Percentiles rank a stretch among this genome's conserved stretches.
Evolutionary conservation across 1,140 invertebrate species (phyloP).

Genomic region (Pogonomyrmex californicus): DNA sequence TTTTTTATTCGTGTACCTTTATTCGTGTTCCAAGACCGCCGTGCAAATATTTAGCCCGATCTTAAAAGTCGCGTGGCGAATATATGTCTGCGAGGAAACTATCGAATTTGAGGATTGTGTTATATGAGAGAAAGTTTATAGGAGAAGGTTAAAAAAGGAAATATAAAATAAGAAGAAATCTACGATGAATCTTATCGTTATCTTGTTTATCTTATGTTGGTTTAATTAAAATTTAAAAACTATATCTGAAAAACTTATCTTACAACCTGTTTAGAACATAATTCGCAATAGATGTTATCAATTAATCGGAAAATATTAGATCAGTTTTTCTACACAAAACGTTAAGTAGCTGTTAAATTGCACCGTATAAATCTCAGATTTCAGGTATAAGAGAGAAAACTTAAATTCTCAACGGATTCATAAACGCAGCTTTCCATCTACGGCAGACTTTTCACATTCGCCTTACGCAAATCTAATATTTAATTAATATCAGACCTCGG

Average conservation of each 20-base stretch:
- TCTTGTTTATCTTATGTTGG: background rate
- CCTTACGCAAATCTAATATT: constrained; percentile 29
- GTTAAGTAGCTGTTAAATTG: background rate
- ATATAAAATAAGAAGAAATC: background rate
- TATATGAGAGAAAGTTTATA: background rate
- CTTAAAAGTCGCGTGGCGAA: background rate
- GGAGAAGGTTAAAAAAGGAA: background rate
- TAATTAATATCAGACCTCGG: constrained; percentile 24
- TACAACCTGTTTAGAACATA: background rate
- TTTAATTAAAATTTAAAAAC: background rate
- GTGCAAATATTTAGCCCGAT: constrained; percentile 38
- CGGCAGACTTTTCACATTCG: background rate
- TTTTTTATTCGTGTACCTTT: background rate
- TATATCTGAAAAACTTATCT: background rate
- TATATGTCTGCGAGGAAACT: background rate
- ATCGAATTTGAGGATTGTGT: background rate
- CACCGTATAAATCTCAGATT: background rate
- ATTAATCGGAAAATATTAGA: background rate
- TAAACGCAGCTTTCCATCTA: background rate
- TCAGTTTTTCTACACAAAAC: background rate
- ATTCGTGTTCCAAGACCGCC: constrained; percentile 14
- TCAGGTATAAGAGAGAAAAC: background rate
- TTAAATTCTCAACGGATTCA: background rate
- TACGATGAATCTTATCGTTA: constrained; percentile 1
- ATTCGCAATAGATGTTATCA: background rate